These are phyloP conservation scores for Esox masquinongy DNA, from an alignment of 2,797 vertebrate genomes.

Conservation along the genomic window DNA sequence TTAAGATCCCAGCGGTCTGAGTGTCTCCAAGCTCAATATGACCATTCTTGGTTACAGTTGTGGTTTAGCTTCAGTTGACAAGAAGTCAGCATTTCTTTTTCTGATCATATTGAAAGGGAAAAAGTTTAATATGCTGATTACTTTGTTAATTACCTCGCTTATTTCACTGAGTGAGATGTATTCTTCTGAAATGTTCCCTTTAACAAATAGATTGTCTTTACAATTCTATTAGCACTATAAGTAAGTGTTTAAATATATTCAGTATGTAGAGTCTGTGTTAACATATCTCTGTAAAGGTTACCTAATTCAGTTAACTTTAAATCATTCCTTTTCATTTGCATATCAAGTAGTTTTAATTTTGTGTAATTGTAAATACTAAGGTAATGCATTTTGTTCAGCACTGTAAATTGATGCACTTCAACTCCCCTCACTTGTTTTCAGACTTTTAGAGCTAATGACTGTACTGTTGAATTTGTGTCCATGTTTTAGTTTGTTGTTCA, in stretches of 20 bases:
- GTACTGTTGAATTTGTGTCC: background rate
- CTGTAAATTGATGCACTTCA: conserved; percentile 16
- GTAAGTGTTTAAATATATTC: conserved; percentile 20
- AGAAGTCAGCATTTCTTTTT: background rate
- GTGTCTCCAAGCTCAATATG: background rate
- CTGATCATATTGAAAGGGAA: background rate
- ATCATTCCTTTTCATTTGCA: conserved; percentile 5
- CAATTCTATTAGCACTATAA: conserved; percentile 6
- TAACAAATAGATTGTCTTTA: background rate
- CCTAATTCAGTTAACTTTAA: conserved; percentile 20
- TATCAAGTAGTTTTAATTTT: conserved; percentile 23
- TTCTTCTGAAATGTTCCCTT: background rate
- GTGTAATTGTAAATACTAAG: conserved; percentile 53
- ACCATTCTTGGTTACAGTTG: background rate
- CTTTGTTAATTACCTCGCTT: background rate
- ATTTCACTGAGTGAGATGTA: background rate
- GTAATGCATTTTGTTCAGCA: conserved; percentile 25
- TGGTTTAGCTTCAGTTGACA: background rate
- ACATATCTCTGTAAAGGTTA: conserved; percentile 16
- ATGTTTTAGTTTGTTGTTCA: background rate
- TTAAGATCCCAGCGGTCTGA: conserved; percentile 2
- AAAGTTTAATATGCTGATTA: background rate
- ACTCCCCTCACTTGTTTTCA: conserved; percentile 13
- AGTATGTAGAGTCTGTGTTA: conserved; percentile 17
- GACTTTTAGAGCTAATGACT: conserved; percentile 4